These are phyloP conservation scores for Andrena marginata DNA, from an alignment of 2,888 invertebrate species.

Conservation along the genomic window DNA sequence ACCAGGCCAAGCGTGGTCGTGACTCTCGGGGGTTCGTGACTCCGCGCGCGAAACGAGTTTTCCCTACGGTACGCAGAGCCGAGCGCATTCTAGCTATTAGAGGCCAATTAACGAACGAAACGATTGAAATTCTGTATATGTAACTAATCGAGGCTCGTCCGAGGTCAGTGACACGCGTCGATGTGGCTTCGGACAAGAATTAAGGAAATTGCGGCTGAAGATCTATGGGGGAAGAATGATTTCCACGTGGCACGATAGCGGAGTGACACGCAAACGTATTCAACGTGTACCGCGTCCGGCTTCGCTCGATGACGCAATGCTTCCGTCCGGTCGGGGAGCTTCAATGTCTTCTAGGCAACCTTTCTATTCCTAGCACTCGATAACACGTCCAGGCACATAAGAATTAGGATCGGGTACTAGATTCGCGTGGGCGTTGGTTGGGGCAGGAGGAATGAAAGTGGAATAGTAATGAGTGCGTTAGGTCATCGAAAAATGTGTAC, in stretches of 20 bases:
- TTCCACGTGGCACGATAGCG: conserved; percentile 24
- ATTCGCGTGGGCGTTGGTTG: background rate
- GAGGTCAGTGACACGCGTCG: conserved; percentile 38
- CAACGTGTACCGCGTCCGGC: conserved; percentile 54
- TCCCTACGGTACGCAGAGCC: conserved; percentile 19
- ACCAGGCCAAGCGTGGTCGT: conserved; percentile 37
- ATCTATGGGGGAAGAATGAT: conserved; percentile 34
- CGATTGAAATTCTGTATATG: conserved; percentile 62
- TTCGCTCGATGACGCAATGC: conserved; percentile 48
- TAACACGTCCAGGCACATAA: background rate
- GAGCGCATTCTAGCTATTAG: conserved; percentile 50
- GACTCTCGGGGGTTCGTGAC: conserved; percentile 45
- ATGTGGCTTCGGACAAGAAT: conserved; percentile 8
- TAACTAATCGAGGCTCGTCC: conserved; percentile 41
- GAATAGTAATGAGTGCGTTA: too few species aligned
- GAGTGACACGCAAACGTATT: conserved; percentile 57
- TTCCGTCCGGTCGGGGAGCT: conserved; percentile 58
- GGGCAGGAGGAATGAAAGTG: background rate
- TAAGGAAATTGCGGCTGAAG: conserved; percentile 19
- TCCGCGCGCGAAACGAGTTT: conserved; percentile 55
- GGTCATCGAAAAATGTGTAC: too few species aligned
- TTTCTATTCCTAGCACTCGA: conserved; percentile 36
- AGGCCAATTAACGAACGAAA: conserved; percentile 57
- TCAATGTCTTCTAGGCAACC: conserved; percentile 10
- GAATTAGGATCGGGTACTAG: background rate